Base-by-base conservation (phyloP, 2,888 invertebrate genomes). In the Lagria hirta region DNA sequence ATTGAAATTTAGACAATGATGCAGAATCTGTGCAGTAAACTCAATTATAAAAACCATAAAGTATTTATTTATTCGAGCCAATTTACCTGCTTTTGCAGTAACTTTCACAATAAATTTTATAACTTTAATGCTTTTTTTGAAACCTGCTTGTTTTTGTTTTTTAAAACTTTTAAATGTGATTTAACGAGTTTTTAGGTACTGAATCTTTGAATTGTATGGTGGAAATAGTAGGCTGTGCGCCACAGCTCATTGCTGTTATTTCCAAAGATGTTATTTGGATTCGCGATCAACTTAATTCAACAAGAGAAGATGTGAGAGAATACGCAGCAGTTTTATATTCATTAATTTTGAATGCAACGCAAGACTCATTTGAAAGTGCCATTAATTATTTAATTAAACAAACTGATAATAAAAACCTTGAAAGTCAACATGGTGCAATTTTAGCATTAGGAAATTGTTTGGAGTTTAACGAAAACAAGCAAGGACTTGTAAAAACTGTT, bases 181-280 rank as follows among this genome's bases (percentile, higher is more conserved):
- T 26, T 10, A 12, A 26, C 6, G 18, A 7, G 7, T 6, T 18
- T 44, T 5, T 43, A 42, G 37, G 33, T 14, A 65, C 79, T 26
- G 79, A 81, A 70, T 74, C 84, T 0, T 68, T 93, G 34, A 82
- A 84, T 38, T 89, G 88, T 55, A 76, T 94, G 62, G 74, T 90
- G 53, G 93, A 94, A 71, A 75, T 91, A 12, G 76, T 92, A n/a
- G 91, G 91, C 22, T 87, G 88, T 45, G 80, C 87, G 5, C 86
- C 91, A 0, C 79, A 83, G 12, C 72, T 91, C 60, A 78, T 83
- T 0, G 62, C 77, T 17, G 77, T 81, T 49, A 82, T 88, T 64
- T 71, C 78, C 2, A 77, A 74, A 17, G 77, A 86, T 10, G 62
- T 83, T 7, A 75, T 79, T 3, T 86, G 86, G 79, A 65, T 88